Conservation (phyloP, 2,113 vertebrate species). For the Xiphorhynchus elegans region DNA sequence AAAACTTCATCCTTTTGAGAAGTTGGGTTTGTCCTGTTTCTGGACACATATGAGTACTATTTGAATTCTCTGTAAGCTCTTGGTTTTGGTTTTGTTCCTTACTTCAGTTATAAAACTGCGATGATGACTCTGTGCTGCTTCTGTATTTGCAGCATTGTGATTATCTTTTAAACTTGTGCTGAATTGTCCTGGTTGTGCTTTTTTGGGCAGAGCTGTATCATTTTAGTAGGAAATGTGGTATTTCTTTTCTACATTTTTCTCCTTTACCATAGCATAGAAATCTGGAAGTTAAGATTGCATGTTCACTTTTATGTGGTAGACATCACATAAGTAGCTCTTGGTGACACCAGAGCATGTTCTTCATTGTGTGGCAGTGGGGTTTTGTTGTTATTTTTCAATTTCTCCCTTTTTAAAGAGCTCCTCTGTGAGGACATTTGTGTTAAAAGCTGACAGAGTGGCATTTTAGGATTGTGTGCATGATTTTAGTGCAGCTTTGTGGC, state of each 20-base stretch:
- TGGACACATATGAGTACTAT: fast-evolving
- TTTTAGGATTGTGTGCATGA: not conserved
- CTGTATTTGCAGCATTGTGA: not conserved
- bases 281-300: not conserved
- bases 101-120: not conserved
- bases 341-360: not conserved
- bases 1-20: not conserved
- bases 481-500: not conserved
- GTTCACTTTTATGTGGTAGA: not conserved
- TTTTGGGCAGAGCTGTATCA: not conserved
- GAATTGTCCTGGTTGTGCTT: fast-evolving
- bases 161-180: not conserved
- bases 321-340: not conserved
- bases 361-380: fast-evolving
- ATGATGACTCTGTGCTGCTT: not conserved
- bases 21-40: not conserved
- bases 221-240: not conserved
- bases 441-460: not conserved
- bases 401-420: not conserved
- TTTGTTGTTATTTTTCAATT: not conserved
- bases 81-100: not conserved
- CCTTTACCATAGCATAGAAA: not conserved
- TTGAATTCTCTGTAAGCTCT: not conserved
- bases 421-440: not conserved
- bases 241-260: not conserved